Base-by-base conservation (phyloP, 2,113 vertebrate species). In the Oryzias melastigma region DNA sequence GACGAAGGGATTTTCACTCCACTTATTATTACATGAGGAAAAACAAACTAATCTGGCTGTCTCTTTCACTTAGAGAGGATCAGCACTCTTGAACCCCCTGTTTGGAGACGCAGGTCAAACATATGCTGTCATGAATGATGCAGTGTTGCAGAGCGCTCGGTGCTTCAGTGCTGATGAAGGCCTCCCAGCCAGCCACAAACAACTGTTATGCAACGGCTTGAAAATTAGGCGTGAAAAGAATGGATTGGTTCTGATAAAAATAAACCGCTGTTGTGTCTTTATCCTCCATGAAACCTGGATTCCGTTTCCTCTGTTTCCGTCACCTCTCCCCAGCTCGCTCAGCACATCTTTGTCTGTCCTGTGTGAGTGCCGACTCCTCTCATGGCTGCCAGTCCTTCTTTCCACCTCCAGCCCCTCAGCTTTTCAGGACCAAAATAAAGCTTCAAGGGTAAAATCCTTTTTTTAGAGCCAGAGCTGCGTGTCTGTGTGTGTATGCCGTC, bases 51-150 rank as follows among this genome's bases (percentile, higher is more conserved):
- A 10, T 15, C 27, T 50, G 14, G 16, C 18, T 17, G 19, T n/a
- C 29, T 52, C 25, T 49, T 43, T 12, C 6, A 25, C 48, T 52
- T 42, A 41, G 6, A 42, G 40, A 5, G 6, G 42, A 13, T 62
- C 16, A 27, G 19, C 49, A 35, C 54, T 62, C 14, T 25, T 65
- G 51, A 69, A 42, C 51, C 29, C 42, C 10, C 50, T 45, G 1
- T 12, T 35, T 17, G 22, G 47, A 57, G 68, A 58, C 71, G 52
- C 66, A 54, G 82, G 71, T 78, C 60, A 78, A 71, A 76, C 69
- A 75, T 63, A 58, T 41, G 14, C 61, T 55, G 50, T 51, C 61
- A 78, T 77, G 22, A 77, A 78, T 83, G 55, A 75, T 67, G 40
- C 51, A 75, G 35, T 14, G 58, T 12, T 71, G 55, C 63, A 35